Conservation (phyloP, 2,113 vertebrate genomes). For the Ahaetulla prasina region DNA sequence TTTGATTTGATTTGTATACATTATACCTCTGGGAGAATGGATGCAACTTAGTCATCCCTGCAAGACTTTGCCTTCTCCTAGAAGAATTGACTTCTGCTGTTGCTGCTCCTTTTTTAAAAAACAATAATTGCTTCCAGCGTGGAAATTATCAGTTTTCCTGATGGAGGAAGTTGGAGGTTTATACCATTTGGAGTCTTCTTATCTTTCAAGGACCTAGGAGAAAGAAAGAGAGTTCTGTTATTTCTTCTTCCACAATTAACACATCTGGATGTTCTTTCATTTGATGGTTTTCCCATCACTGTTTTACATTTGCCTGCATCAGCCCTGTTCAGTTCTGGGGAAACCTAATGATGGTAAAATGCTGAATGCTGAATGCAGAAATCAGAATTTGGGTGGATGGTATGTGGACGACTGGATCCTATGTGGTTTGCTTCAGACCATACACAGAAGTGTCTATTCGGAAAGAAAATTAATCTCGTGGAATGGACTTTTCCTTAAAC, state of each 20-base stretch:
- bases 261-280: neutral
- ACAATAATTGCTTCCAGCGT: constrained; percentile 32
- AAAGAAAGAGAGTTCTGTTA: neutral
- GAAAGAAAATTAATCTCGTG: neutral
- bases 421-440: neutral
- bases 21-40: constrained; percentile 63
- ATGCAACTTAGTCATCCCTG: constrained; percentile 57
- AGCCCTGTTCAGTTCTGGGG: neutral
- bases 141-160: constrained; percentile 13
- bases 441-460: neutral
- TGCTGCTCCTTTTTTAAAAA: constrained; percentile 29
- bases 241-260: neutral
- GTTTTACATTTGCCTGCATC: constrained; percentile 31
- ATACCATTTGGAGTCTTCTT: constrained; percentile 6
- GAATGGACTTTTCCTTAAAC: neutral
- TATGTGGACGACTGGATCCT: neutral
- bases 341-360: neutral
- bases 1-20: constrained; percentile 76
- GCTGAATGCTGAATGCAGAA: neutral
- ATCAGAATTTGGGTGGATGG: neutral
- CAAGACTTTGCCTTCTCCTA: constrained; percentile 22
- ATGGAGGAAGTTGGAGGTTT: neutral
- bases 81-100: constrained; percentile 47
- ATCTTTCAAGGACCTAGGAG: neutral
- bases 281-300: constrained; percentile 53